A percentile compares a stretch with the other conserved stretches of the same genome.
These are phyloP conservation scores for Drepana arcuata DNA, from an alignment of 1,140 invertebrate genomes.

Conservation along the genomic window DNA sequence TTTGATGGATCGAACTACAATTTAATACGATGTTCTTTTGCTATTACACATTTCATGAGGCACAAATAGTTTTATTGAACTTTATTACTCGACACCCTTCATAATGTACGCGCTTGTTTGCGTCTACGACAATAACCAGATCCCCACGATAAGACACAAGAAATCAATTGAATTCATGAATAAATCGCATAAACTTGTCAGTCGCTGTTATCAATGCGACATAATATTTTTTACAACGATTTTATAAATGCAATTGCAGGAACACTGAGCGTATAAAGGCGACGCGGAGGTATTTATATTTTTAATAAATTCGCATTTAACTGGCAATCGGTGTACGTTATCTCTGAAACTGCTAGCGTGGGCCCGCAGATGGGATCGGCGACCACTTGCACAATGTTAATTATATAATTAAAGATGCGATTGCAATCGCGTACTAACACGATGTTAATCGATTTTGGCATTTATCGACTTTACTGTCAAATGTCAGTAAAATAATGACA, in stretches of 20 bases:
- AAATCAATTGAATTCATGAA: conserved; percentile 47
- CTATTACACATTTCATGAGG: conserved; percentile 29
- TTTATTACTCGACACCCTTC: conserved; percentile 19
- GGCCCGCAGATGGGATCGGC: conserved; percentile 35
- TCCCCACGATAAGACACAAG: conserved; percentile 21
- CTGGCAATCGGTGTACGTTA: conserved; percentile 30
- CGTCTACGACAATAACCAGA: conserved; percentile 16
- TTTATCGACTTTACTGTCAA: conserved; percentile 23
- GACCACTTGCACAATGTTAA: conserved; percentile 45
- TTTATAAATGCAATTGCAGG: conserved; percentile 11
- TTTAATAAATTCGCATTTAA: conserved; percentile 46
- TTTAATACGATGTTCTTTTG: conserved; percentile 31
- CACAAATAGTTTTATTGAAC: conserved; percentile 21
- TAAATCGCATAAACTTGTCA: conserved; percentile 41
- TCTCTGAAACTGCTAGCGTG: conserved; percentile 46
- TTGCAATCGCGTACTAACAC: conserved; percentile 32
- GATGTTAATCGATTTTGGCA: conserved; percentile 39
- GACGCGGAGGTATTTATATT: too few relatives aligned
- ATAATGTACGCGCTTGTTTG: conserved; percentile 7
- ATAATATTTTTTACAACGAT: conserved; percentile 21
- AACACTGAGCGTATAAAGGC: conserved; percentile 10
- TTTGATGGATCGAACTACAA: conserved; percentile 56
- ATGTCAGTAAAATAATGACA: conserved; percentile 9
- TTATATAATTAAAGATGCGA: conserved; percentile 63
- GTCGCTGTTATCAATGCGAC: conserved; percentile 25